Base-by-base conservation (phyloP, 1,140 invertebrate species). In the Coenobita brevimanus region DNA sequence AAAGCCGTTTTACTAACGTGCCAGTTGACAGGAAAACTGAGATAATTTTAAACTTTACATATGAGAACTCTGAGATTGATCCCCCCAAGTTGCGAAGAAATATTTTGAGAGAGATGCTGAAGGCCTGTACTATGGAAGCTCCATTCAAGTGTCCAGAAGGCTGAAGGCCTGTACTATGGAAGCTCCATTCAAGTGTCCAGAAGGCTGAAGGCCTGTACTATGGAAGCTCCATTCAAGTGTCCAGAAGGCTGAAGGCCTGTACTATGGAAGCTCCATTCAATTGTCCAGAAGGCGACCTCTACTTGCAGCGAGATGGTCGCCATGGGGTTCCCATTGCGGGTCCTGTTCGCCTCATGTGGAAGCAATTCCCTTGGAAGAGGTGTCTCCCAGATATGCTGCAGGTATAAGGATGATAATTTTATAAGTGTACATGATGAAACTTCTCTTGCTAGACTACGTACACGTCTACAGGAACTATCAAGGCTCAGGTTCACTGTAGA, bases 231-330 rank as follows among this genome's bases (percentile, higher is more conserved):
- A 30, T 73, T 73, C 33, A 73, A 30, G 17, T 73, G 69, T 38
- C 69, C 46, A 8, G 46, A 50, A 17, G 46, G 15, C 33, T 73
- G 17, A 38, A 73, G 33, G 38, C 38, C 2, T 27, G 69, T 30
- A 73, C 69, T 3, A 73, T 21, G 38, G 15, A 73, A 36, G 69
- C 69, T 10, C 69, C 69, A 30, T 73, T 73, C 33, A 73, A 30
- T 17, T 73, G 69, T 38, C 69, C 46, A 8, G 46, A 50, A 17
- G 46, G 46, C 6, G 6, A 50, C 6, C 46, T 50, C 17, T 50
- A 50, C 46, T 17, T 50, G 17, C 46, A 50, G 17, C 6, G 6
- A 8, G 46, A 50, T 17, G 46, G 46, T 50, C 3, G 69, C 69
- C 2, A 73, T 73, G 69, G 69, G 69, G 4, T 36, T 17, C 17